Percentiles rank a stretch among this genome's conserved stretches.
Evolutionary conservation across 2,888 invertebrate genomes (phyloP).

Genomic region (Pammene aurita): DNA sequence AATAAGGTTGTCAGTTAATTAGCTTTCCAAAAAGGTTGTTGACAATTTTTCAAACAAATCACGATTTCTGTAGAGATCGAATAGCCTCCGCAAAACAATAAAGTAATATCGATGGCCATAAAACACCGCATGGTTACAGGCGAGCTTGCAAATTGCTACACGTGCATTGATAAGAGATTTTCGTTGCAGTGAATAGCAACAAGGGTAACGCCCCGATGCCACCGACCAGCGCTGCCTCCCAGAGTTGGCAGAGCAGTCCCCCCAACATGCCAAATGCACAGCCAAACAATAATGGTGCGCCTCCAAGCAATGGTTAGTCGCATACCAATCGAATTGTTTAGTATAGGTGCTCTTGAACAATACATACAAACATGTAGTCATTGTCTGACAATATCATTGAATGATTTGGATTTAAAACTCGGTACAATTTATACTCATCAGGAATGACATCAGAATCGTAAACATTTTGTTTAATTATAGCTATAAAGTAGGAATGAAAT

Average conservation of each 20-base stretch:
- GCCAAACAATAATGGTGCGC: constrained; percentile 77
- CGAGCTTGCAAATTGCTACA: constrained; percentile 24
- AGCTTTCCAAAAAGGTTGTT: too few relatives aligned
- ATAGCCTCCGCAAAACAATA: constrained; percentile 24
- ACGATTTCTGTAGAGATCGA: constrained; percentile 9
- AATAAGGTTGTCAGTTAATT: too few relatives aligned
- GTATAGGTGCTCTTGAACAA: constrained; percentile 26
- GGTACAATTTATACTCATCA: not conserved
- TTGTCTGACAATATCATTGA: constrained; percentile 23
- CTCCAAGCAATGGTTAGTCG: constrained; percentile 70
- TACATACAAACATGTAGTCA: constrained; percentile 23
- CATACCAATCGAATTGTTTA: constrained; percentile 34
- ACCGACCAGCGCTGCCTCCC: constrained; percentile 71
- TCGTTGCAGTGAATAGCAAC: constrained; percentile 79
- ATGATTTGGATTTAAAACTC: constrained; percentile 12
- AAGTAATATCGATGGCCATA: constrained; percentile 26
- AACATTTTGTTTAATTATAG: not conserved
- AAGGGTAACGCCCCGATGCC: constrained; percentile 75
- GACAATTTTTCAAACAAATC: too few relatives aligned
- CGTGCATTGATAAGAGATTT: constrained; percentile 47
- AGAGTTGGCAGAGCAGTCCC: constrained; percentile 76
- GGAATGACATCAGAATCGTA: constrained; percentile 5
- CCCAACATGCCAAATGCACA: constrained; percentile 78
- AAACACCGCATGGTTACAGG: constrained; percentile 32
- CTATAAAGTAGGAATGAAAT: not conserved